A percentile compares a stretch with the other conserved stretches of the same genome.
These are phyloP conservation scores for Leptinotarsa lineolata DNA, from an alignment of 1,140 invertebrate genomes.

Conservation along the genomic window DNA sequence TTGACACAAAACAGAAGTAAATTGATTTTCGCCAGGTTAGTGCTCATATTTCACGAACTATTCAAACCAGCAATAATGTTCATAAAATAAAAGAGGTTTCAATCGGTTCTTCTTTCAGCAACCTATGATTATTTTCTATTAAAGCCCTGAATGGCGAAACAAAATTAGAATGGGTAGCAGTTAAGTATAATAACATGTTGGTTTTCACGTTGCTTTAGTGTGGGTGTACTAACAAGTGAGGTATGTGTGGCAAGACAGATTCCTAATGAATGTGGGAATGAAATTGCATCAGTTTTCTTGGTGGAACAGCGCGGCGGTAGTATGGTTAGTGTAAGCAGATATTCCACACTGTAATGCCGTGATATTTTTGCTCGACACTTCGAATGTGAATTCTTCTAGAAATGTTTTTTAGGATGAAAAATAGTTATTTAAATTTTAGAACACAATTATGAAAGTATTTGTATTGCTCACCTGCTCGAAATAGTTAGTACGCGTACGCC, in stretches of 20 bases:
- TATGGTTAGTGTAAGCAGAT: background rate
- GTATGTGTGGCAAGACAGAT: slow-evolving; percentile 21
- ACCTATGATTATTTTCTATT: slow-evolving; percentile 27
- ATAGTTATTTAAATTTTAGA: too few species aligned
- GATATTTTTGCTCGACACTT: background rate
- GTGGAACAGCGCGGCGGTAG: background rate
- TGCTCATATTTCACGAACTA: background rate
- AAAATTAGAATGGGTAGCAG: slow-evolving; percentile 27
- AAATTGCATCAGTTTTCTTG: slow-evolving; percentile 4
- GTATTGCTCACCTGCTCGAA: too few species aligned
- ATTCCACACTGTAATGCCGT: background rate
- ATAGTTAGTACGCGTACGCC: too few species aligned
- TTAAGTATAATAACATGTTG: slow-evolving; percentile 27
- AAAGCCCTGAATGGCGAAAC: slow-evolving; percentile 22
- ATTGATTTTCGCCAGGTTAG: background rate
- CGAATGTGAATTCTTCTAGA: too few species aligned
- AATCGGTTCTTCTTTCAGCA: slow-evolving; percentile 11
- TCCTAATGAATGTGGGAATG: slow-evolving; percentile 26
- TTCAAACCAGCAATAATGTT: background rate
- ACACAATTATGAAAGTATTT: too few species aligned
- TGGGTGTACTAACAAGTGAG: slow-evolving; percentile 29
- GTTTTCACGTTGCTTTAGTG: slow-evolving; percentile 25
- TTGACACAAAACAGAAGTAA: background rate
- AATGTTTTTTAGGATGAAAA: too few species aligned
- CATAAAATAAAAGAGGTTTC: background rate